Evolutionary conservation across 2,113 vertebrate species (phyloP).

Genomic region (Pomatorhinus ruficollis): DNA sequence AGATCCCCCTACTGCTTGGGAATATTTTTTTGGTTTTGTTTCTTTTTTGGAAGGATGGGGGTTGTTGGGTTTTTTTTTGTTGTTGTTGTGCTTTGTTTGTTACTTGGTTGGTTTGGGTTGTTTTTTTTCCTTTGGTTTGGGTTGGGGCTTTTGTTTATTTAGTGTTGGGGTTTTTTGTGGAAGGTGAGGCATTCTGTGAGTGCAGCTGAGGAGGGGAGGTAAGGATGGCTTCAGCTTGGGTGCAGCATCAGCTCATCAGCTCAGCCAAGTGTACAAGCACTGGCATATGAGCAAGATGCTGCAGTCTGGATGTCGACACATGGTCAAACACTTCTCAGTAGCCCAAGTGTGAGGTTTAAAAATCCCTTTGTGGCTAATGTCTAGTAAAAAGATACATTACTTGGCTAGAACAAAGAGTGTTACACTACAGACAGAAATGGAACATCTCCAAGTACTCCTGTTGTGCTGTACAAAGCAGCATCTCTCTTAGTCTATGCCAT

Average conservation of each 20-base stretch:
- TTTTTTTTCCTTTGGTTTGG: background rate
- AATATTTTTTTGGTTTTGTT: background rate
- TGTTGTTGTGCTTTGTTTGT: background rate
- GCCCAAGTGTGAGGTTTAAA: background rate
- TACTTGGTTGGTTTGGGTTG: background rate
- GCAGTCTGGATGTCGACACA: background rate
- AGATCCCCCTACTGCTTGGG: accelerated
- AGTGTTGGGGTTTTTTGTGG: background rate
- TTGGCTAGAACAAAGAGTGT: background rate
- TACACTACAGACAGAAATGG: background rate
- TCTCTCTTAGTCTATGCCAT: background rate
- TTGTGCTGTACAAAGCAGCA: background rate
- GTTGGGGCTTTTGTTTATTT: background rate
- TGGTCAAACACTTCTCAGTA: background rate
- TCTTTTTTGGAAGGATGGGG: background rate
- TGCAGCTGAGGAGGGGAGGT: background rate
- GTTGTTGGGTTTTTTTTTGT: too few relatives aligned
- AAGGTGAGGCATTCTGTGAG: background rate
- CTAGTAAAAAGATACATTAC: background rate
- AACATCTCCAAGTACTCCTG: background rate
- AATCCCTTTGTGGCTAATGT: background rate
- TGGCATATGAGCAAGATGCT: background rate
- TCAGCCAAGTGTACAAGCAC: background rate
- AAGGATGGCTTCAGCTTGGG: background rate
- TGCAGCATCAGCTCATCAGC: background rate